Evolutionary conservation across 2,113 vertebrate species (phyloP).

Genomic region (Scatophagus argus): DNA sequence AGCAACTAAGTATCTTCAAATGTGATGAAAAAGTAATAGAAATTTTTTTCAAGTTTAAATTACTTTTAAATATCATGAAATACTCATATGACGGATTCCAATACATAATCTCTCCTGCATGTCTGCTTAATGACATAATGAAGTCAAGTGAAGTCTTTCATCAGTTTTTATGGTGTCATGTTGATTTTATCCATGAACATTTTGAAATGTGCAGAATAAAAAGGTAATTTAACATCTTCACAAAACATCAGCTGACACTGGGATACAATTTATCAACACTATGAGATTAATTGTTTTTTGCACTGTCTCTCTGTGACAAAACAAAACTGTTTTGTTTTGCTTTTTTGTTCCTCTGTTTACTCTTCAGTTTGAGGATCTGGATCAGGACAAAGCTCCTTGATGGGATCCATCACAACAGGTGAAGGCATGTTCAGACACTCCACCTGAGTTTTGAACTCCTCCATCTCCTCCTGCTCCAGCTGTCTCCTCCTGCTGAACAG

Average conservation of each 20-base stretch:
- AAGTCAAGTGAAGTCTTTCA: too few relatives aligned
- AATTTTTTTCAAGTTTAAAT: not conserved
- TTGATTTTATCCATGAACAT: too few relatives aligned
- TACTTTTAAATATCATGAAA: too few relatives aligned
- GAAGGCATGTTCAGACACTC: slow-evolving; percentile 57
- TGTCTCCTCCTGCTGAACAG: slow-evolving; percentile 67
- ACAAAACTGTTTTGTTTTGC: too few relatives aligned
- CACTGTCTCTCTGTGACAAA: not conserved
- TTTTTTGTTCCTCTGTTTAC: not conserved
- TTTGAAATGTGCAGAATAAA: too few relatives aligned
- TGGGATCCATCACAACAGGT: slow-evolving; percentile 60
- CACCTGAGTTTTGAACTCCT: slow-evolving; percentile 64
- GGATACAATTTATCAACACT: not conserved
- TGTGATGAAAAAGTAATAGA: not conserved
- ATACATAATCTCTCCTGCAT: not conserved
- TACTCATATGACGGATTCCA: not conserved
- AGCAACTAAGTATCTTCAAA: not conserved
- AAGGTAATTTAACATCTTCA: too few relatives aligned
- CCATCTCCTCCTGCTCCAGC: slow-evolving; percentile 56
- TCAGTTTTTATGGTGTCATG: too few relatives aligned
- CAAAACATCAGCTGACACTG: not conserved
- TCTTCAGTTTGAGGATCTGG: slow-evolving; percentile 8
- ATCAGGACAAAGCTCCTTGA: slow-evolving; percentile 53
- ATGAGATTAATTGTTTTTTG: not conserved
- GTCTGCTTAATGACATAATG: too few relatives aligned